Percentiles rank a stretch among this genome's conserved stretches.
These are phyloP conservation scores for Camptogramma bilineatum DNA, from an alignment of 2,888 invertebrate species.

Conservation along the genomic window DNA sequence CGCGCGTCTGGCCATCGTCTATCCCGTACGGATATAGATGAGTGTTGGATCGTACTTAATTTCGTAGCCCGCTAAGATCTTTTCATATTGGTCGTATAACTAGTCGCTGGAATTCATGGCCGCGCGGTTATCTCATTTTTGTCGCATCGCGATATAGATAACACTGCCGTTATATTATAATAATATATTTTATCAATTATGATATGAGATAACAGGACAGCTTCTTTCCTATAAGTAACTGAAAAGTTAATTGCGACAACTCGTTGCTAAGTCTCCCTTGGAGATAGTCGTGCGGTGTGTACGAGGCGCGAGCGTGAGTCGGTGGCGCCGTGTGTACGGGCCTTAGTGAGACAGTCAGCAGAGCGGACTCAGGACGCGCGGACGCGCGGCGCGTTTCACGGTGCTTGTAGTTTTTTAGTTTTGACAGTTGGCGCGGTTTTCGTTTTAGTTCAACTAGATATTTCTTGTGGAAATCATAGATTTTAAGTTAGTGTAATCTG, in stretches of 20 bases:
- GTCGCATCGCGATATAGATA: constrained; percentile 81
- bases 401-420: constrained; percentile 85
- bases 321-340: constrained; percentile 53
- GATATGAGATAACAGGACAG: constrained; percentile 71
- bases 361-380: constrained; percentile 82
- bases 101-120: constrained; percentile 65
- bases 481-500: constrained; percentile 83
- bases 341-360: constrained; percentile 67
- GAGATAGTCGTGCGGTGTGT: constrained; percentile 61
- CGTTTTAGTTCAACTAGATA: constrained; percentile 71
- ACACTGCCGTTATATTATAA: constrained; percentile 67
- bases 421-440: constrained; percentile 85
- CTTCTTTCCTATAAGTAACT: constrained; percentile 70
- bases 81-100: constrained; percentile 74
- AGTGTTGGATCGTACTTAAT: constrained; percentile 70
- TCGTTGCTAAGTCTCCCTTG: constrained; percentile 55
- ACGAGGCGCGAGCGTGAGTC: constrained; percentile 39
- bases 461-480: constrained; percentile 81
- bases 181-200: constrained; percentile 79
- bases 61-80: constrained; percentile 69
- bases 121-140: constrained; percentile 75
- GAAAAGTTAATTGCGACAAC: constrained; percentile 75
- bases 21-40: constrained; percentile 78
- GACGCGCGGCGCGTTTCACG: constrained; percentile 74
- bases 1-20: constrained; percentile 83